phyloP scores from a whole-genome alignment of 2,888 invertebrate species.

The Melikaiella ostensackeni region DNA sequence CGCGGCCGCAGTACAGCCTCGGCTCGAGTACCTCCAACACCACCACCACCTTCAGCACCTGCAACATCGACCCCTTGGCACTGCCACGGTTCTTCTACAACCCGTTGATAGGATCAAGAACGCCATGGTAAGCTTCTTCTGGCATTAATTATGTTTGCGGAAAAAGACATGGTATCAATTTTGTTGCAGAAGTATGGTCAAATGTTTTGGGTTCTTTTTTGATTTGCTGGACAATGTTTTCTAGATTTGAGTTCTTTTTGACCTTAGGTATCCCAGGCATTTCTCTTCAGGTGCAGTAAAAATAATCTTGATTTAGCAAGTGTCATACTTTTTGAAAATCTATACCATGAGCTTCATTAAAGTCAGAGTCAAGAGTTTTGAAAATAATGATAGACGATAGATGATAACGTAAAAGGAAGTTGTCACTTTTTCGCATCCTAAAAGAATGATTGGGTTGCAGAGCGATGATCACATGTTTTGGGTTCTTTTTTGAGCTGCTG shows the following conservation, averaged over 20 bases:
- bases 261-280: not conserved
- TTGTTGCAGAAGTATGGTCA: not conserved
- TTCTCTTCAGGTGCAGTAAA: no score
- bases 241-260: not conserved
- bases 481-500: not conserved
- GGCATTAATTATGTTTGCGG: not conserved
- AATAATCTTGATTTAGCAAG: not conserved
- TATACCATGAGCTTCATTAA: not conserved
- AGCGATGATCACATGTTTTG: not conserved
- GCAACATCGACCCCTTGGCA: slow-evolving; percentile 66
- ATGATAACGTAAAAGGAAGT: no score
- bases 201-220: not conserved
- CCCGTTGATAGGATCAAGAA: slow-evolving; percentile 75
- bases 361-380: not conserved
- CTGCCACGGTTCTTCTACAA: slow-evolving; percentile 72
- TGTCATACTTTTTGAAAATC: not conserved
- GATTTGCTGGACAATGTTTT: not conserved
- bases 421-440: no score
- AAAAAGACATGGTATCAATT: not conserved
- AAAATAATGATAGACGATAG: no score
- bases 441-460: not conserved
- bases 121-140: slow-evolving; percentile 73
- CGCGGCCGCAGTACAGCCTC: slow-evolving; percentile 58
- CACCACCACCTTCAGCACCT: slow-evolving; percentile 64
- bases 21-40: slow-evolving; percentile 61